Evolutionary conservation across 1,140 invertebrate genomes (phyloP), one percentile per base, ranked within the genome.

Genomic region (Pollicipes pollicipes): DNA sequence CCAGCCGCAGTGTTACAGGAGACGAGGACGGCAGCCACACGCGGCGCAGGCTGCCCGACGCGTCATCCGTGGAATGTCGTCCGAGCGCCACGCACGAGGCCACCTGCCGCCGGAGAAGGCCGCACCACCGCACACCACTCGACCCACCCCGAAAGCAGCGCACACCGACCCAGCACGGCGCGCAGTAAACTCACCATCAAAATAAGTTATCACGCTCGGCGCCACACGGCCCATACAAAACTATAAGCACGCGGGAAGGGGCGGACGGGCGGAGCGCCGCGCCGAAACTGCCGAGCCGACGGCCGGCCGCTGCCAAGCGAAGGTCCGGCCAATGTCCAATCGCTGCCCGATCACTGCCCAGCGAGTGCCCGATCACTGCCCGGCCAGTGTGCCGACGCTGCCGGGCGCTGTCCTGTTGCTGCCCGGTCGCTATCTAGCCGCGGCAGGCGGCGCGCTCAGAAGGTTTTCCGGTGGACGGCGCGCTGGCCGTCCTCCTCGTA

Each of bases 381-480:
- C n/a, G n/a, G n/a, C n/a, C n/a, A n/a, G n/a, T n/a, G n/a, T n/a
- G n/a, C n/a, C n/a, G n/a, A n/a, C n/a, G n/a, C n/a, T n/a, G n/a
- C n/a, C n/a, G n/a, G n/a, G n/a, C n/a, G n/a, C n/a, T n/a, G n/a
- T n/a, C n/a, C n/a, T n/a, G n/a, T n/a, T n/a, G n/a, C n/a, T n/a
- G n/a, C n/a, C n/a, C n/a, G n/a, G n/a, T n/a, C n/a, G n/a, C n/a
- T n/a, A n/a, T n/a, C n/a, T n/a, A n/a, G n/a, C n/a, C n/a, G n/a
- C n/a, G 45, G 45, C 2, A 3, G 24, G 21, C 13, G 45, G 6
- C 6, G 6, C 17, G 45, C 45, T 85, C 90, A 98, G 84, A 98
- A 98, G 71, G 93, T 98, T 84, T 98, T 98, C 79, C 93, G 85
- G 82, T 98, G 93, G 76, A 99, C 88, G 68, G 93, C 93, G 76